Evolutionary conservation across 2,888 invertebrate genomes (phyloP), one percentile per base, ranked within the genome.

Genomic region (Ophion ventricosus): DNA sequence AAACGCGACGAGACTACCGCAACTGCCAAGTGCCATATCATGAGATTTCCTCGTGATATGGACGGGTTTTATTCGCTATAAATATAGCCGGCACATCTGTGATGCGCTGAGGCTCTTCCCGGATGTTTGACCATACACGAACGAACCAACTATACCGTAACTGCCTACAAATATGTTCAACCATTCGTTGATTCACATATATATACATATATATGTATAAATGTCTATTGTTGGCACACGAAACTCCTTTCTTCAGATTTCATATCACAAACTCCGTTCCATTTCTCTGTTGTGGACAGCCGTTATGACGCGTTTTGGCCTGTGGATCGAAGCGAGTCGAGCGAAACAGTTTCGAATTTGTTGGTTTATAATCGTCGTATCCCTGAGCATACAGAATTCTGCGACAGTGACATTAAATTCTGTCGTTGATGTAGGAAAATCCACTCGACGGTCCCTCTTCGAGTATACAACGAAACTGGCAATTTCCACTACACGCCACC

Each of bases 201-300:
- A 66, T 40, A 63, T 40, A 23, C n/a, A 54, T 11, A 35, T 35
- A 23, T 25, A 23, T 57, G 17, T 57, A 64, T 29, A 64, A 35
- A 61, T 20, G 59, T 72, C 11, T 10, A 25, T 67, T 73, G 75
- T 76, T 80, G 75, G 82, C 82, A 76, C 76, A 64, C 75, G 76
- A 66, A 84, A 59, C 66, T 82, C 75, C 56, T 79, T 82, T 84
- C 84, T 80, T 80, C 78, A 26, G 59, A 76, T 82, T 85, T 82
- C 80, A 80, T 80, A 85, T 80, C 76, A 40, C 84, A 63, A 80
- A 82, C 82, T 80, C 73, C 84, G 67, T 74, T 80, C 79, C 79
- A 73, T 82, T 80, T 80, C 82, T 82, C 82, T 82, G 84, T 57
- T 69, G 67, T 2, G 82, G 84, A 85, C 84, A 85, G 79, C 61